Conservation (phyloP, 2,113 vertebrate species). For the Macaca mulatta region DNA sequence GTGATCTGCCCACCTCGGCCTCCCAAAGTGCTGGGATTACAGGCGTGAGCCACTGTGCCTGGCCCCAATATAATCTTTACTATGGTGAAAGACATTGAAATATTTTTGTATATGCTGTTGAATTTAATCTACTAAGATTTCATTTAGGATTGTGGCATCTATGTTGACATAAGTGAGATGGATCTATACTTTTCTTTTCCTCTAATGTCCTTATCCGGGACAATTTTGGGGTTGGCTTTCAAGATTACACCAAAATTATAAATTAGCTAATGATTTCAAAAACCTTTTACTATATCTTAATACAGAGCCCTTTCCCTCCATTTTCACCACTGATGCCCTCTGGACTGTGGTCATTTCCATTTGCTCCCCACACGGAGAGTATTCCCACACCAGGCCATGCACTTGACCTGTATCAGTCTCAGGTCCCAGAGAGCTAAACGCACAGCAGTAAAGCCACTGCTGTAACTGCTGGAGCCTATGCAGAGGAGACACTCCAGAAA, state of each 20-base stretch:
- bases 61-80: neutral
- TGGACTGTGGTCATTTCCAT: neutral
- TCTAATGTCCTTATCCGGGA: neutral
- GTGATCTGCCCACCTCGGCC: too few relatives aligned
- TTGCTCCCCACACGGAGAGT: neutral
- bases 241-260: neutral
- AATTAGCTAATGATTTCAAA: neutral
- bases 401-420: neutral
- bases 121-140: neutral
- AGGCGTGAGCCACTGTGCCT: too few relatives aligned
- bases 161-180: neutral
- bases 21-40: too few relatives aligned
- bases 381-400: neutral
- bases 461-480: too few relatives aligned
- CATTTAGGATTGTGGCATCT: neutral
- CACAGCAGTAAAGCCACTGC: neutral
- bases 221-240: neutral
- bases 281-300: neutral
- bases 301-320: neutral
- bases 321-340: neutral
- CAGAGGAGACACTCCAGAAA: accelerated
- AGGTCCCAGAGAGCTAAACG: neutral
- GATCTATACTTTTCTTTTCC: neutral
- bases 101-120: neutral
- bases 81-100: neutral